These are phyloP conservation scores for Pygoscelis antarcticus DNA, from an alignment of 2,113 vertebrate species.

Conservation along the genomic window DNA sequence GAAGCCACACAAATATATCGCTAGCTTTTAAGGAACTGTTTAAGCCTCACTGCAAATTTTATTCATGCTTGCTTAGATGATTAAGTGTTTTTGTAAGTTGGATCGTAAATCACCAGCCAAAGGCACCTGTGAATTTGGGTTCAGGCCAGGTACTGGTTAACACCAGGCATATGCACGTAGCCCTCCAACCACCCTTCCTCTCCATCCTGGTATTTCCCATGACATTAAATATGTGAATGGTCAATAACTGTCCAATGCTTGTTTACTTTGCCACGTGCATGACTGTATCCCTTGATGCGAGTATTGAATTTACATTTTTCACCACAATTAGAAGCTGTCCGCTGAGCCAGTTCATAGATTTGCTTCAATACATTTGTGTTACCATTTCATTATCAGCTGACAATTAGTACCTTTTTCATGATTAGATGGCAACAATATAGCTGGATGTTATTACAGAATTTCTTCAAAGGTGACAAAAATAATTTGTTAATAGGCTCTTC, in stretches of 20 bases:
- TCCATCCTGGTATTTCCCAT: neutral
- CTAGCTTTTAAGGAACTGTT: neutral
- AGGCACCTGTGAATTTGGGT: neutral
- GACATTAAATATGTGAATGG: neutral
- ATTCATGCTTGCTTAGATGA: neutral
- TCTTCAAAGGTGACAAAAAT: neutral
- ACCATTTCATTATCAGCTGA: neutral
- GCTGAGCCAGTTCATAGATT: neutral
- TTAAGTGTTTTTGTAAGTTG: neutral
- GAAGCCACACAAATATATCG: neutral
- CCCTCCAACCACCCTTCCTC: neutral
- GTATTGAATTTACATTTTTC: neutral
- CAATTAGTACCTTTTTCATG: neutral
- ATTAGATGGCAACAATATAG: neutral
- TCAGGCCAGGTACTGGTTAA: neutral
- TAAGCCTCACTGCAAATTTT: neutral
- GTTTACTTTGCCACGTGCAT: neutral
- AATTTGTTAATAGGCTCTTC: neutral
- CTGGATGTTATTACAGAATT: neutral
- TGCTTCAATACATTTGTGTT: neutral
- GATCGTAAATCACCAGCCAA: neutral
- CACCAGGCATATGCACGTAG: fast-evolving
- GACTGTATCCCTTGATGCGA: neutral
- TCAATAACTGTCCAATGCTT: neutral
- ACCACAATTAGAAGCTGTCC: neutral